Conservation (phyloP, 35 echinoderm and acorn worm genomes). For the Diadema setosum region DNA sequence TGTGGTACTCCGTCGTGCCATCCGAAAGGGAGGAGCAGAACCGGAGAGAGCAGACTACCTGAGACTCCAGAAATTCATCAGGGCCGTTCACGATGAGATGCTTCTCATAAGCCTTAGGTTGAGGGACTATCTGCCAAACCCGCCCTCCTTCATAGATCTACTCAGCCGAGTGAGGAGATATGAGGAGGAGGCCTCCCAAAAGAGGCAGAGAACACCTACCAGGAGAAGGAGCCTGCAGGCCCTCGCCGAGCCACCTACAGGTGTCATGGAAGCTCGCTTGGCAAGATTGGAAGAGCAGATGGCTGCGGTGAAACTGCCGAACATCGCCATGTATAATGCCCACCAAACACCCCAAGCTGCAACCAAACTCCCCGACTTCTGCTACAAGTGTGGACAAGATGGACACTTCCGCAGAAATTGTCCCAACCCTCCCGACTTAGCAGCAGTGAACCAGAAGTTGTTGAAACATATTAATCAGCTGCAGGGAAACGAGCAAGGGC, state of each 20-base stretch:
- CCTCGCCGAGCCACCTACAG: too few relatives aligned
- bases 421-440: not conserved
- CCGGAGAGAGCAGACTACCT: not conserved
- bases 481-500: conserved; percentile 54
- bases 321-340: not conserved
- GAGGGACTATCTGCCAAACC: not conserved
- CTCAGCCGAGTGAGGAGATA: conserved; percentile 1
- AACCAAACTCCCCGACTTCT: conserved; percentile 19
- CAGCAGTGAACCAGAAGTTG: conserved; percentile 22
- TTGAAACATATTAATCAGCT: conserved; percentile 21
- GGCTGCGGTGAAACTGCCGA: not conserved
- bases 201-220: not conserved
- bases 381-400: conserved; percentile 48
- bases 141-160: conserved; percentile 24
- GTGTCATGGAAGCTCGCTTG: not conserved
- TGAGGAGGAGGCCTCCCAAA: conserved; percentile 1
- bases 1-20: not conserved
- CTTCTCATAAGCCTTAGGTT: conserved; percentile 39
- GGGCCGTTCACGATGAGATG: conserved; percentile 40
- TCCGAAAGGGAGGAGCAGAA: conserved; percentile 2
- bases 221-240: not conserved
- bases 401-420: conserved; percentile 40
- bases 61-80: conserved; percentile 34
- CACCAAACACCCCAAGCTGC: not conserved
- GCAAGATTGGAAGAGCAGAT: not conserved